Conservation (phyloP, 1,140 invertebrate species). For the Drosophila tani region DNA sequence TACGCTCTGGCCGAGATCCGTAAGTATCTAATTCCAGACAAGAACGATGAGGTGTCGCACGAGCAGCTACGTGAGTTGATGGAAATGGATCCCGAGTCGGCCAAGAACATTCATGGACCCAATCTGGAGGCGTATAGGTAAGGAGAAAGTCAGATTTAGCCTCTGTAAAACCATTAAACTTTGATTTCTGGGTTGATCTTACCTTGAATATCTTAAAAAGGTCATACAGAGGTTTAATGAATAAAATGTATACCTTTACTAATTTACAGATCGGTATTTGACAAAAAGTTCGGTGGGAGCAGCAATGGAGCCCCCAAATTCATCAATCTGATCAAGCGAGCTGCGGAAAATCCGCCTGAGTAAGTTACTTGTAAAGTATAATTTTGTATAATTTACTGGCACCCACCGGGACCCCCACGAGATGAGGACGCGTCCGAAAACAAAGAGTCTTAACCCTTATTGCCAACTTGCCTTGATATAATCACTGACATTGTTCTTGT, state of each 20-base stretch:
- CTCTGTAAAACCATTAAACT: not conserved
- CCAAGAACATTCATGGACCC: slow-evolving; percentile 68
- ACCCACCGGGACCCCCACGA: not conserved
- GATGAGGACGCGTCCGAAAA: slow-evolving; percentile 2
- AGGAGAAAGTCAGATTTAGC: not conserved
- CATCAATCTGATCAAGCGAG: slow-evolving; percentile 67
- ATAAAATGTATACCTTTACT: not conserved
- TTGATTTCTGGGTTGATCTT: no score
- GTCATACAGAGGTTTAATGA: no score
- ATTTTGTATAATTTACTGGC: slow-evolving; percentile 60
- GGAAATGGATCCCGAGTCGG: slow-evolving; percentile 81
- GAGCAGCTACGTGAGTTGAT: slow-evolving; percentile 79
- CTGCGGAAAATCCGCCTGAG: slow-evolving; percentile 79
- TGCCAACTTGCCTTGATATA: not conserved
- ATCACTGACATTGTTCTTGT: slow-evolving; percentile 14
- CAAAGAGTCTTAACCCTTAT: slow-evolving; percentile 10
- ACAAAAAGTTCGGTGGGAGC: slow-evolving; percentile 66
- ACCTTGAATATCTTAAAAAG: no score
- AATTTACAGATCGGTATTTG: slow-evolving; percentile 67
- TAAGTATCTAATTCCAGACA: slow-evolving; percentile 90
- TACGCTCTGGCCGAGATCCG: slow-evolving; percentile 92
- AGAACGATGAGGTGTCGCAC: slow-evolving; percentile 84
- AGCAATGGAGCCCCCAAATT: slow-evolving; percentile 63
- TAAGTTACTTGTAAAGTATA: slow-evolving; percentile 83
- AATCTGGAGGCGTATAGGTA: slow-evolving; percentile 73